Conservation (phyloP, 2,113 vertebrate species). For the Bufo gargarizans region DNA sequence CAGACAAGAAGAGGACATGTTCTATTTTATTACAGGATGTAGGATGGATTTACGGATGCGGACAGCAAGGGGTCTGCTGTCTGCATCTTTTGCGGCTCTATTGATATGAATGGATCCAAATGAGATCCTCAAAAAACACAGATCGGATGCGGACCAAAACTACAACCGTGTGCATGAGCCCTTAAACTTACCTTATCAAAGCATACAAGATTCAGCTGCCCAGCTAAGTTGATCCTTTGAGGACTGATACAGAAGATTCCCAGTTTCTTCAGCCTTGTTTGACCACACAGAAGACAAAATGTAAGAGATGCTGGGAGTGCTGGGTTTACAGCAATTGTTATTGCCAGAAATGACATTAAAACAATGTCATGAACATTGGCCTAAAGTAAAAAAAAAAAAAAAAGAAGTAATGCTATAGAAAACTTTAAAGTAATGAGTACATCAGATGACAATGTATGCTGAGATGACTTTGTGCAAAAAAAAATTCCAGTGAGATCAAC, state of each 20-base stretch:
- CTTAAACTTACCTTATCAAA: conserved; percentile 72
- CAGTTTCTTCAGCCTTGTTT: conserved; percentile 71
- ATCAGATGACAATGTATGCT: no score
- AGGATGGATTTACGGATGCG: no score
- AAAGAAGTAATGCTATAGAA: background rate
- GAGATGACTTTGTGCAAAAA: no score
- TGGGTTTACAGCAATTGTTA: conserved; percentile 64
- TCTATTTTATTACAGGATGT: no score
- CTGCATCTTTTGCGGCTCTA: no score
- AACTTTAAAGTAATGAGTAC: background rate
- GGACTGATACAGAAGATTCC: conserved; percentile 74
- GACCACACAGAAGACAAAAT: conserved; percentile 69
- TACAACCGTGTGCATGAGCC: no score
- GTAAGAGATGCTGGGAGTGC: conserved; percentile 71
- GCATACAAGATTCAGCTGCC: conserved; percentile 75
- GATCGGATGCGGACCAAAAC: no score
- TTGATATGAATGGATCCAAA: no score
- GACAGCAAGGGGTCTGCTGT: no score
- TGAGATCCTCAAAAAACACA: no score
- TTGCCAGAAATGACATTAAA: conserved; percentile 67
- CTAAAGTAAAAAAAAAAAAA: background rate
- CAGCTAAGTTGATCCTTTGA: conserved; percentile 74
- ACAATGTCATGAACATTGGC: conserved; percentile 4
- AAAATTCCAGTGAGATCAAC: no score
- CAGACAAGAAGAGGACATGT: no score